Base-by-base conservation (phyloP, 1,140 invertebrate species). In the Zaprionus ghesquierei region DNA sequence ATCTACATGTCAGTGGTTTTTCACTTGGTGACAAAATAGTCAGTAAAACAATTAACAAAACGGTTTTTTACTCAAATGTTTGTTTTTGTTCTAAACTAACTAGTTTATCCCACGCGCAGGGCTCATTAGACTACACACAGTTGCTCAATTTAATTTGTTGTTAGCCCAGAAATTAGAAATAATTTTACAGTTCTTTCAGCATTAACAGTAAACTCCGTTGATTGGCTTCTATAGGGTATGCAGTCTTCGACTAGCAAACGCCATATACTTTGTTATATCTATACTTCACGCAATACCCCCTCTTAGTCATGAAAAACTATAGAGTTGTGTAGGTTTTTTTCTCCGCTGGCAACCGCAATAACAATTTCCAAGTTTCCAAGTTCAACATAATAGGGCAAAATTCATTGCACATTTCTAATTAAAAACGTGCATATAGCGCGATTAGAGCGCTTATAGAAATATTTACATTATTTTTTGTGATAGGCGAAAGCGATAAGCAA, bases 371-470 rank as follows among this genome's bases (percentile, higher is more conserved):
- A 77, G 61, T 75, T 62, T 38, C 65, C 79, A 59, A 56, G 49
- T 61, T 72, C 64, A 60, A 54, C 46, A 44, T 50, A 51, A 64
- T 33, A 1, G 41, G 69, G 49, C 49, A 46, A 64, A 44, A 15
- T 31, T 22, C 56, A 41, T 33, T 50, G 41, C 38, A 38, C 6
- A 61, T 44, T 75, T 79, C 80, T 56, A 79, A 79, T 81, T 81
- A 84, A 66, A 70, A 82, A 81, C 79, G 75, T 84, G 66, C 50
- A 23, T 31, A 38, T 58, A 23, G 15, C 27, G 18, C 20, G 29
- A 41, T 22, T 60, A 66, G 23, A 61, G 33, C 55, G 70, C 68
- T 56, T 59, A 62, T 75, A 44, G 44, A 66, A 50, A 73, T 66
- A 76, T 76, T 76, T 44, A 13, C 33, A 49, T 38, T 41, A 4